These are phyloP conservation scores for Scaeva pyrastri DNA, from an alignment of 2,888 invertebrate species.

Conservation along the genomic window DNA sequence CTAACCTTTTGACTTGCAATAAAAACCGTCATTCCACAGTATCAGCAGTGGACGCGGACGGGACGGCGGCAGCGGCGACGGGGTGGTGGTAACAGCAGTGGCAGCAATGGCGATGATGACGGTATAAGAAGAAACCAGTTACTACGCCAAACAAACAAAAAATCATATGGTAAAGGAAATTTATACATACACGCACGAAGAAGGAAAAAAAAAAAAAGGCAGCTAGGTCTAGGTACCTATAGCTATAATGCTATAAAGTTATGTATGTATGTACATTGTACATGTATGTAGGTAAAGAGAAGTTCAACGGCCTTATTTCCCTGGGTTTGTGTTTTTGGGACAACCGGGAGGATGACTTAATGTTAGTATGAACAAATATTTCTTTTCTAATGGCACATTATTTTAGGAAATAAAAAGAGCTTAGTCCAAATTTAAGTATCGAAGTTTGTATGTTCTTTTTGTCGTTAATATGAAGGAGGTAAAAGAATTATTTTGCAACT, in stretches of 20 bases:
- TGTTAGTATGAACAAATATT: slow-evolving; percentile 35
- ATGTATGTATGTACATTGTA: slow-evolving; percentile 6
- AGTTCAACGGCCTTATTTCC: slow-evolving; percentile 49
- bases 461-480: background rate
- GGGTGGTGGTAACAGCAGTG: background rate
- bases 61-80: no score
- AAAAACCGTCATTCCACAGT: slow-evolving; percentile 26
- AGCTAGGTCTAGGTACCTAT: slow-evolving; percentile 23
- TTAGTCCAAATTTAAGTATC: slow-evolving; percentile 34
- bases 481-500: slow-evolving; percentile 10
- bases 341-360: slow-evolving; percentile 25
- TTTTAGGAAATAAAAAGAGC: slow-evolving; percentile 7
- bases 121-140: slow-evolving; percentile 42
- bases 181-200: slow-evolving; percentile 30
- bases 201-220: slow-evolving; percentile 11
- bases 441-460: background rate
- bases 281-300: slow-evolving; percentile 25
- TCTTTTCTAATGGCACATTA: slow-evolving; percentile 38
- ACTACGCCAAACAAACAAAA: slow-evolving; percentile 17
- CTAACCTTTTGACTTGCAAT: slow-evolving; percentile 23
- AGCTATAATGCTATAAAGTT: background rate
- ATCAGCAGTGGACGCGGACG: no score
- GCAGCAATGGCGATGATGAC: background rate
- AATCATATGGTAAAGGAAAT: slow-evolving; percentile 45
- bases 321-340: background rate